Conservation (phyloP, 2,797 vertebrate species). For the Nasua narica region DNA sequence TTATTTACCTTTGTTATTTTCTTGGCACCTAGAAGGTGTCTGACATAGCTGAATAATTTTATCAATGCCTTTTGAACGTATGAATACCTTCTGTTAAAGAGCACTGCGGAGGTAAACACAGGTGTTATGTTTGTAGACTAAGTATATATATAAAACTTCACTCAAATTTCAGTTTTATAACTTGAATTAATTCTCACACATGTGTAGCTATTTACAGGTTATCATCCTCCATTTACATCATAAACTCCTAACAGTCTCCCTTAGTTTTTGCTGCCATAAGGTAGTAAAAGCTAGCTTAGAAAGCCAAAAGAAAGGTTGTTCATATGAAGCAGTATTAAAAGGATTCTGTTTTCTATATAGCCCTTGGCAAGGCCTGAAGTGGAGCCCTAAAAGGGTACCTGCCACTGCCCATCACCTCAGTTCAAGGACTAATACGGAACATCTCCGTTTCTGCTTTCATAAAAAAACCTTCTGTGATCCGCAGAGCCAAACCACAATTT, state of each 20-base stretch:
- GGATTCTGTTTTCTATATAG: constrained; percentile 1
- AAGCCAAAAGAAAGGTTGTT: constrained; percentile 11
- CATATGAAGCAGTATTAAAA: constrained; percentile 24
- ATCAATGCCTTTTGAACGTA: neutral
- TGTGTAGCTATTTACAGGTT: neutral
- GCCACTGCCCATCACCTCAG: neutral
- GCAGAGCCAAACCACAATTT: constrained; percentile 16
- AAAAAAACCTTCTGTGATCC: neutral
- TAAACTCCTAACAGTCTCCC: neutral
- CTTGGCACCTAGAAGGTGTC: neutral
- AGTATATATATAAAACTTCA: neutral
- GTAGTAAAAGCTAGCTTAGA: neutral
- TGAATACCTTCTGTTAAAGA: constrained; percentile 2
- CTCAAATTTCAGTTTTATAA: constrained; percentile 17
- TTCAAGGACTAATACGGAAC: neutral
- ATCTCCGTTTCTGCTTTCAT: neutral
- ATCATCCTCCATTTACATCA: neutral
- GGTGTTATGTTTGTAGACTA: neutral
- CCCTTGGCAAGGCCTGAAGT: neutral
- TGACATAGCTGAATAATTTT: neutral
- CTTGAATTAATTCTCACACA: neutral
- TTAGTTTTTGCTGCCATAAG: neutral
- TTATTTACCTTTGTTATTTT: constrained; percentile 34
- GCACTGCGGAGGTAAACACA: neutral
- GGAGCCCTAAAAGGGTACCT: neutral